Percentiles rank a stretch among this genome's conserved stretches.
Evolutionary conservation across 1,140 invertebrate species (phyloP).

Genomic region (Pogonomyrmex californicus): DNA sequence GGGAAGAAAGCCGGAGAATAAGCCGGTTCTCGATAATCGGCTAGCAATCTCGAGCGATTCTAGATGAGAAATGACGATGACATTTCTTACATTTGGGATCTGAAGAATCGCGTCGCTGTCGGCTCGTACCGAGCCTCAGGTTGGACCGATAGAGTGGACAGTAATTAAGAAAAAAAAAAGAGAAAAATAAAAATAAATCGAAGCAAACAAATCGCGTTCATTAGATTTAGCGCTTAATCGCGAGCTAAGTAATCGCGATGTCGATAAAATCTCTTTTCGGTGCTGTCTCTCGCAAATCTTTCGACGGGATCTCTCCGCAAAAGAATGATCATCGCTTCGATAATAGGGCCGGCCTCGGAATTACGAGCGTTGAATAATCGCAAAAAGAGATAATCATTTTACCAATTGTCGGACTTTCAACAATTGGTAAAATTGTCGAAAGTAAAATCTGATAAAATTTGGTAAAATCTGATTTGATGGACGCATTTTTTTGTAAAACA

Average conservation of each 20-base stretch:
- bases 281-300: constrained; percentile 42
- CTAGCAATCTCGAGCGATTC: constrained; percentile 64
- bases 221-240: constrained; percentile 73
- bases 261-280: background rate
- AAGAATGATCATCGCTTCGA: background rate
- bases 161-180: too few species aligned
- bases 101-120: constrained; percentile 78
- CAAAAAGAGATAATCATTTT: constrained; percentile 2
- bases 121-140: constrained; percentile 36
- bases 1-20: constrained; percentile 9
- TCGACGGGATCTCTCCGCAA: constrained; percentile 30
- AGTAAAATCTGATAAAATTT: too few species aligned
- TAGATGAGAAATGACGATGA: constrained; percentile 68
- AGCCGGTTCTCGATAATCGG: constrained; percentile 34
- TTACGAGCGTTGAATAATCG: constrained; percentile 19
- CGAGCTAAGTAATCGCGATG: constrained; percentile 44
- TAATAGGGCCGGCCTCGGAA: background rate
- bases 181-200: constrained; percentile 71
- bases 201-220: constrained; percentile 74
- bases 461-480: too few species aligned
- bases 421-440: too few species aligned
- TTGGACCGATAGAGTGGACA: constrained; percentile 47
- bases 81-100: constrained; percentile 85
- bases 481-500: too few species aligned
- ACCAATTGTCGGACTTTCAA: constrained; percentile 18